These are phyloP conservation scores for Strigamia transsilvanica DNA, from an alignment of 2,888 invertebrate species.

Conservation along the genomic window DNA sequence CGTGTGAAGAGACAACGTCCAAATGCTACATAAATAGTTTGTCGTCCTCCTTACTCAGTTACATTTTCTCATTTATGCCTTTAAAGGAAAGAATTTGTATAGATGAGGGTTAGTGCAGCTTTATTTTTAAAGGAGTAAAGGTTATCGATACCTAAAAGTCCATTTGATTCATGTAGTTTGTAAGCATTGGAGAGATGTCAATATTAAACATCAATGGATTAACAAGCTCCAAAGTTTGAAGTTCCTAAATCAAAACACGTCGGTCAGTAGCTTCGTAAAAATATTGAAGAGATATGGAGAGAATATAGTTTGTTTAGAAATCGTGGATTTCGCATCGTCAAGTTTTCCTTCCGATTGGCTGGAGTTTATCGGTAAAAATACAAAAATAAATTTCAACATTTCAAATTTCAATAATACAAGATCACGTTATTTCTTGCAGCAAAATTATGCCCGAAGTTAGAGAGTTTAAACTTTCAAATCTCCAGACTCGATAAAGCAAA, in stretches of 20 bases:
- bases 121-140: not conserved
- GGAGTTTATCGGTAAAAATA: not conserved
- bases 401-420: not conserved
- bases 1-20: not conserved
- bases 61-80: slow-evolving; percentile 1
- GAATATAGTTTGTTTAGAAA: not conserved
- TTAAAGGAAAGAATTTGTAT: not conserved
- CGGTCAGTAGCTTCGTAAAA: not conserved
- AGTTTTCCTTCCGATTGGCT: slow-evolving; percentile 5
- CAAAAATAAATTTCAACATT: not conserved
- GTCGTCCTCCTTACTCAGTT: not conserved
- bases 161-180: not conserved
- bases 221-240: not conserved
- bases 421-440: not conserved
- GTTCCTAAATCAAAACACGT: not conserved
- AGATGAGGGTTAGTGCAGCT: not conserved
- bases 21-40: not conserved
- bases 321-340: not conserved
- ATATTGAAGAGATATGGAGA: not conserved
- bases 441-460: not conserved
- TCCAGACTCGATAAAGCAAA: not conserved
- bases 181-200: not conserved
- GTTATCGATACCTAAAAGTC: not conserved
- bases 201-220: not conserved
- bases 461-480: not conserved